Evolutionary conservation across 2,888 invertebrate species (phyloP).

Genomic region (Eupithecia insigniata): DNA sequence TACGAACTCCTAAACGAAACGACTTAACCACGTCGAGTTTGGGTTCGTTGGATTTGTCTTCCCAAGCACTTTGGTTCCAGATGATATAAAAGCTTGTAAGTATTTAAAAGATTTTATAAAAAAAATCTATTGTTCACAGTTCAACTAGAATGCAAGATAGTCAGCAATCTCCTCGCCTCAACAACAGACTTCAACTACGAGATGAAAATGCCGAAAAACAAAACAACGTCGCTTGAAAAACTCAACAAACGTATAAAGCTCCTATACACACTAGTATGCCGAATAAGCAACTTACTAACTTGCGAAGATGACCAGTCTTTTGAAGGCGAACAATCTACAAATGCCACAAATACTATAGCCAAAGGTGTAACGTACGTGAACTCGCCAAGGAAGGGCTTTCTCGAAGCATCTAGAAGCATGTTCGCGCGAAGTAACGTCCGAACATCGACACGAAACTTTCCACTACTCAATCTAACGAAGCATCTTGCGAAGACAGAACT

Average conservation of each 20-base stretch:
- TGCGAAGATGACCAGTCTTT: slow-evolving; percentile 68
- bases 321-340: slow-evolving; percentile 55
- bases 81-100: too few relatives aligned
- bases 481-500: slow-evolving; percentile 64
- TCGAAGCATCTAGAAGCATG: slow-evolving; percentile 58
- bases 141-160: slow-evolving; percentile 73
- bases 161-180: slow-evolving; percentile 64
- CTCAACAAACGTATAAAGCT: slow-evolving; percentile 71
- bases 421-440: slow-evolving; percentile 67
- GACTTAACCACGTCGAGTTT: too few relatives aligned
- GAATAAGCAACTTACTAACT: slow-evolving; percentile 65
- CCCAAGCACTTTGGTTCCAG: too few relatives aligned
- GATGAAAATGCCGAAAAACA: slow-evolving; percentile 53
- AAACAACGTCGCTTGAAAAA: slow-evolving; percentile 59
- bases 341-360: slow-evolving; percentile 64
- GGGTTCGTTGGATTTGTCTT: too few relatives aligned
- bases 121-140: slow-evolving; percentile 51
- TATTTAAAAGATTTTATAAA: too few relatives aligned
- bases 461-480: slow-evolving; percentile 64
- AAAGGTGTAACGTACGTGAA: slow-evolving; percentile 60
- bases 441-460: slow-evolving; percentile 63
- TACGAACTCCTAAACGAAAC: too few relatives aligned
- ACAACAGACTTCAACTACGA: slow-evolving; percentile 58
- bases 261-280: slow-evolving; percentile 68
- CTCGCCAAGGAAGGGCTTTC: slow-evolving; percentile 53